Conservation (phyloP, 2,888 invertebrate species). For the Sympetrum striolatum region DNA sequence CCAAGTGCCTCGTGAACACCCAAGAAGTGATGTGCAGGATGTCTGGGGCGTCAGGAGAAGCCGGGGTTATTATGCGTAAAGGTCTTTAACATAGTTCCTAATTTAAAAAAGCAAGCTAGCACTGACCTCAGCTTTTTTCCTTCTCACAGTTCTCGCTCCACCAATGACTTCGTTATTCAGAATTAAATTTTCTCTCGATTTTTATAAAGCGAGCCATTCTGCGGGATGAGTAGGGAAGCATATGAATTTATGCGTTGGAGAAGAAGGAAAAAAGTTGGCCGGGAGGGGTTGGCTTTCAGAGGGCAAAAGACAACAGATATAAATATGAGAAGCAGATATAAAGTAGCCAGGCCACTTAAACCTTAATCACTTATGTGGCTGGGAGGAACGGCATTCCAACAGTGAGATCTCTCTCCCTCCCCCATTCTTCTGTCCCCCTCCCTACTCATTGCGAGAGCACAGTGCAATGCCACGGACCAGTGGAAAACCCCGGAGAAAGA, state of each 20-base stretch:
- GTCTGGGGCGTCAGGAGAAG: neutral
- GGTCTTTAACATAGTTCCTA: neutral
- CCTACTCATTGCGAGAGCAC: neutral
- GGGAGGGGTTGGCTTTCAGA: neutral
- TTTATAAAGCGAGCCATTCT: neutral
- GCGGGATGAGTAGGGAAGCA: neutral
- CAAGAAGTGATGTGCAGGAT: neutral
- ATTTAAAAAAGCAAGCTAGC: constrained; percentile 1
- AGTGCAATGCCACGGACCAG: neutral
- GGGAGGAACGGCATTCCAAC: constrained; percentile 31
- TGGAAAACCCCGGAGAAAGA: neutral
- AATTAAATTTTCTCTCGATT: constrained; percentile 11
- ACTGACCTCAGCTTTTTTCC: constrained; percentile 8
- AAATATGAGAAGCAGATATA: constrained; percentile 42
- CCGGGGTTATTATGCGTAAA: neutral
- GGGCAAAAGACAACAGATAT: constrained; percentile 38
- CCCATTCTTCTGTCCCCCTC: neutral
- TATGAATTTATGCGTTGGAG: neutral
- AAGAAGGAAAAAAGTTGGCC: neutral
- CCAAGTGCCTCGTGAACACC: too few species aligned
- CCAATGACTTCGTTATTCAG: neutral
- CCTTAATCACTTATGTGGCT: constrained; percentile 33
- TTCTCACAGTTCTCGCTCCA: neutral
- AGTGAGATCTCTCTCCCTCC: neutral
- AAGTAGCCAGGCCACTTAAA: constrained; percentile 42